Evolutionary conservation across 2,797 vertebrate genomes (phyloP).

Genomic region (Sebastes trivittatus): DNA sequence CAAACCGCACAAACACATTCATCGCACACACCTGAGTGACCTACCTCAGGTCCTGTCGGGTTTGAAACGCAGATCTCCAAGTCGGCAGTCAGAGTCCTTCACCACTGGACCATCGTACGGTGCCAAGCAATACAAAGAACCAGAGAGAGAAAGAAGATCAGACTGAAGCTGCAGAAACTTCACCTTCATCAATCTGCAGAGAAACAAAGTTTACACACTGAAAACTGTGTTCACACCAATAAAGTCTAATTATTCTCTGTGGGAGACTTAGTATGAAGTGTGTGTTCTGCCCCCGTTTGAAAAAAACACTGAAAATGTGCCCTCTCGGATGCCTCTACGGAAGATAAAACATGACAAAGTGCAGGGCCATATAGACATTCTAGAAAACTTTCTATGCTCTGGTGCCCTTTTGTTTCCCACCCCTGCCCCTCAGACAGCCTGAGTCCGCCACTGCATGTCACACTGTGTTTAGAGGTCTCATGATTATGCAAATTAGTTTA

Average conservation of each 20-base stretch:
- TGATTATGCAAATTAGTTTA: slow-evolving; percentile 11
- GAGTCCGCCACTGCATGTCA: background rate
- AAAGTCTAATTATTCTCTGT: background rate
- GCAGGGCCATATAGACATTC: too few relatives aligned
- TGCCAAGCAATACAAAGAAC: background rate
- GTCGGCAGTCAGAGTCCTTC: background rate
- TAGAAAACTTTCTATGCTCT: too few relatives aligned
- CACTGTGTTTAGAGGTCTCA: slow-evolving; percentile 31
- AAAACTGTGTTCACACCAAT: background rate
- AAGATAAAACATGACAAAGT: background rate
- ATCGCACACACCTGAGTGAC: background rate
- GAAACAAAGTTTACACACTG: background rate
- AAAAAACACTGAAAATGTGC: too few relatives aligned
- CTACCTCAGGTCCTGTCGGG: too few relatives aligned
- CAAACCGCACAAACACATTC: too few relatives aligned
- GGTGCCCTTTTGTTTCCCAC: background rate
- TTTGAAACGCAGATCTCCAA: too few relatives aligned
- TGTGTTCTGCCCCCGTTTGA: too few relatives aligned
- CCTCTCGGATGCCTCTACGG: background rate
- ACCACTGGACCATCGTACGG: background rate
- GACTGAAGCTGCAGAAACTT: background rate
- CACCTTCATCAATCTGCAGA: background rate
- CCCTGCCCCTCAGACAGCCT: background rate
- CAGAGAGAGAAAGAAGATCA: background rate
- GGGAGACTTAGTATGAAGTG: background rate